Percentiles rank a stretch among this genome's conserved stretches.
phyloP scores from a whole-genome alignment of 2,797 vertebrate species.

The Enteromius afrohamiltoni region DNA sequence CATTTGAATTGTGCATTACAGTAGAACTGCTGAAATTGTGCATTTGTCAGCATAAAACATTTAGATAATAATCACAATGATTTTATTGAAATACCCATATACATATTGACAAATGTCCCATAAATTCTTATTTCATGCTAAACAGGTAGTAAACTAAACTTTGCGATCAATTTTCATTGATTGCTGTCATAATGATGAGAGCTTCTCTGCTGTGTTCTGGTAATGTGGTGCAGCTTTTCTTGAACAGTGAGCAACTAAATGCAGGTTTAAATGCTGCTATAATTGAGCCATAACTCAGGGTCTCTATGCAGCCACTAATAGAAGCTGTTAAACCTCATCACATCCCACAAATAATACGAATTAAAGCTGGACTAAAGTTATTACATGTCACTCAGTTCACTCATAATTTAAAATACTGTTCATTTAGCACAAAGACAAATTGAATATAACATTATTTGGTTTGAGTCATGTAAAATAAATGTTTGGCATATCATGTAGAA shows the following conservation, averaged over 20 bases:
- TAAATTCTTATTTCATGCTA: neutral
- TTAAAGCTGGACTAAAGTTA: slow-evolving; percentile 18
- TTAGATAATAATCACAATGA: slow-evolving; percentile 6
- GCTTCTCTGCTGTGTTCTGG: neutral
- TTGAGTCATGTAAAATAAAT: neutral
- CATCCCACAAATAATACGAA: slow-evolving; percentile 35
- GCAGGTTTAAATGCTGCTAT: slow-evolving; percentile 32
- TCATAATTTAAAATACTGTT: neutral
- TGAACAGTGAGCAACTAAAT: slow-evolving; percentile 26
- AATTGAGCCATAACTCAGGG: slow-evolving; percentile 45
- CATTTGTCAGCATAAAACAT: neutral
- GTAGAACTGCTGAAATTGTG: neutral
- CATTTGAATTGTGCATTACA: neutral
- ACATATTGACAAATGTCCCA: slow-evolving; percentile 6
- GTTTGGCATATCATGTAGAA: neutral
- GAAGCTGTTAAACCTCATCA: slow-evolving; percentile 49
- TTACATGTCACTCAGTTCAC: slow-evolving; percentile 29
- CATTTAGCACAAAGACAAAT: slow-evolving; percentile 2
- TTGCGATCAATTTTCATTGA: slow-evolving; percentile 19
- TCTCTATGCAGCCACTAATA: slow-evolving; percentile 26
- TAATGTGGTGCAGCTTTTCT: slow-evolving; percentile 8
- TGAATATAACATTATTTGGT: neutral
- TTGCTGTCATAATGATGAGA: slow-evolving; percentile 14
- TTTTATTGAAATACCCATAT: neutral
- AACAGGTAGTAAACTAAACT: slow-evolving; percentile 31